These are phyloP conservation scores for Schizopygopsis pylzovi DNA, from an alignment of 2,797 vertebrate genomes.

Conservation along the genomic window DNA sequence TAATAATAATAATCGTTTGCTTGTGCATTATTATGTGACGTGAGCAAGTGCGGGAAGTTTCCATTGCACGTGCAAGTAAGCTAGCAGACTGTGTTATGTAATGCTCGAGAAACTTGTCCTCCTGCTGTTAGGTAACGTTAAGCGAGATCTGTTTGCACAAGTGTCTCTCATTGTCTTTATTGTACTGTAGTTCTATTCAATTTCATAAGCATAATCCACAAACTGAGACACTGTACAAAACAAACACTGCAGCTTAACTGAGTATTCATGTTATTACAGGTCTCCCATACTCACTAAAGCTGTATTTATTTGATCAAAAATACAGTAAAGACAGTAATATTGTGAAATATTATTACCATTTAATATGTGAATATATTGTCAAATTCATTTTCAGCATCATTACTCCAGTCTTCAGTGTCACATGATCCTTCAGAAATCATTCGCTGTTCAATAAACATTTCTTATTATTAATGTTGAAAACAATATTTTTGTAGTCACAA, in stretches of 20 bases:
- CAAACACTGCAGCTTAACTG: neutral
- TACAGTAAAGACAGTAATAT: too few relatives aligned
- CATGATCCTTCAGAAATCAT: too few relatives aligned
- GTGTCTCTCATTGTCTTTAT: neutral
- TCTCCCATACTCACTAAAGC: neutral
- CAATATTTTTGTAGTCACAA: too few relatives aligned
- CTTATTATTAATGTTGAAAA: too few relatives aligned
- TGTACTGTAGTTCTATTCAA: neutral
- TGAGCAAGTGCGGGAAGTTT: neutral
- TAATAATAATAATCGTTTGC: neutral
- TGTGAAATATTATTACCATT: too few relatives aligned
- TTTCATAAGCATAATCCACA: neutral
- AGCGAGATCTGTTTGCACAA: slow-evolving; percentile 15
- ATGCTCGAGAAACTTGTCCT: slow-evolving; percentile 2
- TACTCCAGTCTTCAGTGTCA: too few relatives aligned
- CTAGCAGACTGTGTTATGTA: neutral
- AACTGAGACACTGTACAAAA: neutral
- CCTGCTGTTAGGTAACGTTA: neutral
- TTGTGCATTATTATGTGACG: neutral
- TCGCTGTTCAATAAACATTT: too few relatives aligned
- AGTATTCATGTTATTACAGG: neutral
- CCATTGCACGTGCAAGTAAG: neutral
- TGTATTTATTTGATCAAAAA: neutral
- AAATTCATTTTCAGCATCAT: neutral
- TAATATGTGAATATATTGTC: neutral